Evolutionary conservation across 2,888 invertebrate species (phyloP).

Genomic region (Elysia crispata): DNA sequence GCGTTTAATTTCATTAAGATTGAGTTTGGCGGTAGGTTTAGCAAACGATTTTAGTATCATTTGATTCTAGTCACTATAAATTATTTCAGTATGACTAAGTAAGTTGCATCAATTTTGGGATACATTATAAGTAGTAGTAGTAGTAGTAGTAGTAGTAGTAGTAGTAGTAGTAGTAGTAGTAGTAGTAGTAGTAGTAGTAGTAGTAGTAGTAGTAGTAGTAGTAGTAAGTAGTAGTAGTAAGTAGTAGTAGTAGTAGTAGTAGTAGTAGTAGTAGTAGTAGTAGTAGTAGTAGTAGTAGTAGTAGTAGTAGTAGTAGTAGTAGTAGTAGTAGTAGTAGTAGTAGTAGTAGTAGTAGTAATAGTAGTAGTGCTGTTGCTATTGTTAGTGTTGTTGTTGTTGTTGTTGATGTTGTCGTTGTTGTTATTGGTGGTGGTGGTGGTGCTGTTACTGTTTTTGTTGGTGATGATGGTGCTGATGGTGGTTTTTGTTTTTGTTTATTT

Average conservation of each 20-base stretch:
- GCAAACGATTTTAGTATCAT: no score
- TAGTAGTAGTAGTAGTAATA: constrained; percentile 35
- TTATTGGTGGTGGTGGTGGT: no score
- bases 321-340: constrained; percentile 31
- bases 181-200: not conserved
- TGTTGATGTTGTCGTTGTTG: not conserved
- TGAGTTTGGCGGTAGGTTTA: no score
- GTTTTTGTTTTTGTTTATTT: no score
- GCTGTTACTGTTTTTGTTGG: no score
- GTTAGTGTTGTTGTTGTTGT: constrained; percentile 16
- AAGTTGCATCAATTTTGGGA: no score
- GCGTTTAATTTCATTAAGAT: no score
- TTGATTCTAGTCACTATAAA: no score
- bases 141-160: constrained; percentile 23
- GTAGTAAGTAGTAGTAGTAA: no score
- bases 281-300: constrained; percentile 20
- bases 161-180: constrained; percentile 3
- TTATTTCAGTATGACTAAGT: no score
- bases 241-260: constrained; percentile 26
- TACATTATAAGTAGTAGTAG: constrained; percentile 2
- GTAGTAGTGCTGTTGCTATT: not conserved
- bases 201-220: constrained; percentile 29
- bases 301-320: constrained; percentile 33
- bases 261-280: constrained; percentile 23
- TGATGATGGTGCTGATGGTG: no score